A percentile compares a stretch with the other conserved stretches of the same genome.
These are phyloP conservation scores for Leptopilina clavipes DNA, from an alignment of 1,140 invertebrate genomes.

Conservation along the genomic window DNA sequence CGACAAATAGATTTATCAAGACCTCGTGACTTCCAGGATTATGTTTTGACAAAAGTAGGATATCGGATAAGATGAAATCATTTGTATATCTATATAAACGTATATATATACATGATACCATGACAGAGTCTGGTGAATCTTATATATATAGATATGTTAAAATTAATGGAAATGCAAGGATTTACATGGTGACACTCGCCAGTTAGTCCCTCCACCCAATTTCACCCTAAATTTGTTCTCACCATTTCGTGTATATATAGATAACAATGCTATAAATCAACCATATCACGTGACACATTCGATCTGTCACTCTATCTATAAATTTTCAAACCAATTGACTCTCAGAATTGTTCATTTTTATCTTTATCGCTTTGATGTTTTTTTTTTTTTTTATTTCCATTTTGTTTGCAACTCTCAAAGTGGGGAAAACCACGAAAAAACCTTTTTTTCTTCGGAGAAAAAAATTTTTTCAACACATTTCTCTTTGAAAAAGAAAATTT, in stretches of 20 bases:
- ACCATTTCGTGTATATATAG: neutral
- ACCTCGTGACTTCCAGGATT: conserved; percentile 32
- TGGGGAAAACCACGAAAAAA: too few relatives aligned
- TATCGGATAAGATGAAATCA: conserved; percentile 11
- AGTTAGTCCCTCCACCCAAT: neutral
- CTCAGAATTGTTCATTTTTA: neutral
- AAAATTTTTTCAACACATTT: too few relatives aligned
- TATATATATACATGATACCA: neutral
- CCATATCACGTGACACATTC: neutral
- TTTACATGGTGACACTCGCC: neutral
- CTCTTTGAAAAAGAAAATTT: too few relatives aligned
- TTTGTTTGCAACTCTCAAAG: too few relatives aligned
- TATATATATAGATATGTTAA: neutral
- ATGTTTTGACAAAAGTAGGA: conserved; percentile 18
- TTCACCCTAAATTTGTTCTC: conserved; percentile 23
- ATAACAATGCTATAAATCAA: neutral
- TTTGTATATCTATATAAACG: conserved; percentile 5
- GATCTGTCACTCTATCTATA: neutral
- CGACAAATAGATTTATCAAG: conserved; percentile 8
- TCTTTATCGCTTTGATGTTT: neutral
- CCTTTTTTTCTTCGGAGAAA: too few relatives aligned
- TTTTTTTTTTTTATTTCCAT: neutral
- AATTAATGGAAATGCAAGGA: conserved; percentile 23
- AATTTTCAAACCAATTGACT: conserved; percentile 16
- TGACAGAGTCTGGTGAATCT: neutral